Percentiles rank a stretch among this genome's conserved stretches.
These are phyloP conservation scores for Oreocharis arfaki DNA, from an alignment of 2,113 vertebrate genomes.

Conservation along the genomic window DNA sequence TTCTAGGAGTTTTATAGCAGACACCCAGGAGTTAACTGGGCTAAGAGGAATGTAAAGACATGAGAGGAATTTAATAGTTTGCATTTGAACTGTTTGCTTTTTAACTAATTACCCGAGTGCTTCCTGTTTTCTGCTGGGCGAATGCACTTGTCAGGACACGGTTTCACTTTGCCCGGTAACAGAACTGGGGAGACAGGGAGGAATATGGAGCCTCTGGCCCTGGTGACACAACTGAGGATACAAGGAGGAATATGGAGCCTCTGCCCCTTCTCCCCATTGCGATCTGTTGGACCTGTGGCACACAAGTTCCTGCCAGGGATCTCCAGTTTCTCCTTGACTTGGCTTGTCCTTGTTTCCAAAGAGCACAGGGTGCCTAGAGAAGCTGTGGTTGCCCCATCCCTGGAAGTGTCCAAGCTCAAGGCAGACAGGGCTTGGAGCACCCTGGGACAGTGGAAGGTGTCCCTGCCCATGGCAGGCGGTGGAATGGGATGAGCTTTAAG, in stretches of 20 bases:
- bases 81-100: neutral
- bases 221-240: accelerated
- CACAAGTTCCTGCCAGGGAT: accelerated
- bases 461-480: neutral
- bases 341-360: neutral
- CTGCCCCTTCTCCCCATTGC: neutral
- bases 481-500: neutral
- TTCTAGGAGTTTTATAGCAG: neutral
- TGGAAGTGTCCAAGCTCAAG: neutral
- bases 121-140: constrained; percentile 18
- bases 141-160: neutral
- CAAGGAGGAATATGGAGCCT: accelerated
- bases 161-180: neutral
- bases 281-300: accelerated
- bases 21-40: neutral
- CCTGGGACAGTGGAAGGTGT: neutral
- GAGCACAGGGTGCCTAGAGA: neutral
- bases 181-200: neutral
- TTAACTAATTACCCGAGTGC: neutral
- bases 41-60: neutral
- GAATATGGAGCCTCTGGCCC: neutral
- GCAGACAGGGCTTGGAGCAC: neutral
- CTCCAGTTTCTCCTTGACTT: accelerated
- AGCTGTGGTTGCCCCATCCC: neutral
- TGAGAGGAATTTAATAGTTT: neutral